These are phyloP conservation scores for Poeciliopsis retropinna DNA, from an alignment of 2,113 vertebrate species.

Conservation along the genomic window DNA sequence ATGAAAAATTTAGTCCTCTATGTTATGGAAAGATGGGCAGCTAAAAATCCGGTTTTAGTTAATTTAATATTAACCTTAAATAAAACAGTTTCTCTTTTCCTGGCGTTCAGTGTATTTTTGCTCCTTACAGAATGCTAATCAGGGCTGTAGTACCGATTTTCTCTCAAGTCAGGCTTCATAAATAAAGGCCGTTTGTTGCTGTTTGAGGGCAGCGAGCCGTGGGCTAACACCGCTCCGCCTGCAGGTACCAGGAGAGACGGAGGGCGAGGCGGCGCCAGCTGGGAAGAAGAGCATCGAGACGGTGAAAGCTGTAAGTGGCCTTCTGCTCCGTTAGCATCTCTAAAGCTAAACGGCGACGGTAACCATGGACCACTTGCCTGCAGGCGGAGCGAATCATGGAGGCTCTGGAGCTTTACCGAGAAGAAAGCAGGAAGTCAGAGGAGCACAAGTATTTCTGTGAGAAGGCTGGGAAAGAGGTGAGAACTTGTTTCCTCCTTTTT, in stretches of 20 bases:
- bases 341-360: neutral
- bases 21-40: too few relatives aligned
- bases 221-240: neutral
- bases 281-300: slow-evolving; percentile 95
- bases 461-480: slow-evolving; percentile 89
- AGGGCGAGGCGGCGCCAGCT: slow-evolving; percentile 88
- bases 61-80: too few relatives aligned
- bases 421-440: slow-evolving; percentile 86
- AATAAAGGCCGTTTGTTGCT: neutral
- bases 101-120: too few relatives aligned
- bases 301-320: slow-evolving; percentile 91
- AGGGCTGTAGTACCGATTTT: neutral
- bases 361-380: neutral
- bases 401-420: slow-evolving; percentile 90
- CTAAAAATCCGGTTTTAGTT: too few relatives aligned
- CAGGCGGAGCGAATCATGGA: slow-evolving; percentile 98
- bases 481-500: neutral
- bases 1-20: too few relatives aligned
- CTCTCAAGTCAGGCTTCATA: neutral
- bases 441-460: slow-evolving; percentile 87
- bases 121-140: neutral
- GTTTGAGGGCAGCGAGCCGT: too few relatives aligned
- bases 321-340: neutral
- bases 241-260: slow-evolving; percentile 92
- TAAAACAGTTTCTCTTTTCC: too few relatives aligned